Evolutionary conservation across 2,113 vertebrate species (phyloP), one percentile per base, ranked within the genome.

Genomic region (Salvator merianae): DNA sequence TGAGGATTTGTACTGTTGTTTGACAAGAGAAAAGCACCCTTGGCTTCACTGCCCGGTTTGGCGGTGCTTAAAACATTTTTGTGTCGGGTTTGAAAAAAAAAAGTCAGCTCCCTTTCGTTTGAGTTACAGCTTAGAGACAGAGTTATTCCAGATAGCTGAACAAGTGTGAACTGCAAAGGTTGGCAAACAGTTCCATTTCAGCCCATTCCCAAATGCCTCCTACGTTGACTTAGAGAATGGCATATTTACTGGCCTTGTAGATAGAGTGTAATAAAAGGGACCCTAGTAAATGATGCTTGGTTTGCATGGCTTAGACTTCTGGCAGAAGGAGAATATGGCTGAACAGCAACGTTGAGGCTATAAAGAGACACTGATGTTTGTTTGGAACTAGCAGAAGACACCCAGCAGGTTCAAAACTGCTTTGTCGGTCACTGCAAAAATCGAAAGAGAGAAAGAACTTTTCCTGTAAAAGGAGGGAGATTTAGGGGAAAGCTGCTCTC

Each of bases 1-100:
- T 77, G 81, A 89, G 87, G 86, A 84, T 38, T 20, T 85, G 72
- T 82, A 87, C 53, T 82, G 79, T 53, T 87, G 82, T 87, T 13
- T 22, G 28, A 77, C 16, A 59, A 74, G 47, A 87, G 86, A 89
- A 90, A 93, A 2, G 5, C 40, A 34, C 14, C 55, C 88, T 71
- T 38, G 79, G 72, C 79, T 89, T 73, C 81, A 50, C 1, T 84
- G 79, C 66, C 0, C 0, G 10, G 24, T 65, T 74, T 30, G 73
- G 87, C 65, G 74, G 69, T 78, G 83, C 79, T 83, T 75, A 40
- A 70, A 71, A 59, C 12, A 72, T 40, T n/a, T 84, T 84, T 63
- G 2, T 85, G 34, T 87, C 38, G 47, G 53, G n/a, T 63, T 71
- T 26, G 2, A 12, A 2, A 73, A 43, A 12, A 2, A 73, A 43